These are phyloP conservation scores for Oreochromis mossambicus DNA, from an alignment of 2,797 vertebrate species.

Conservation along the genomic window DNA sequence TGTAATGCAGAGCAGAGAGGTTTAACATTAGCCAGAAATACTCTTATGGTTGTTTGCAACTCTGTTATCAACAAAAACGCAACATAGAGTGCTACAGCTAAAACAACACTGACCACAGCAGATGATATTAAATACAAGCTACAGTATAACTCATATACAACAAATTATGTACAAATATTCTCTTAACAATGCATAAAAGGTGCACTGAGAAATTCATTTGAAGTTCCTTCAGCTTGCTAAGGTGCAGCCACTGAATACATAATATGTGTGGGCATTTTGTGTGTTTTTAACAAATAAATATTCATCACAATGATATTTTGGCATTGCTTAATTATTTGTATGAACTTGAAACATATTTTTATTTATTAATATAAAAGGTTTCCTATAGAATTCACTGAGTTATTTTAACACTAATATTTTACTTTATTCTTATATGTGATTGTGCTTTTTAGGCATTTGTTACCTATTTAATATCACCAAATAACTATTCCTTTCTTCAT, in stretches of 20 bases:
- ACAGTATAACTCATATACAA: not conserved
- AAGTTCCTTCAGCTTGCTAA: not conserved
- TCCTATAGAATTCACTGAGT: not conserved
- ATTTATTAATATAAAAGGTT: not conserved
- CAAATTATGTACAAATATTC: not conserved
- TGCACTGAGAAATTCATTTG: not conserved
- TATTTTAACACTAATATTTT: not conserved
- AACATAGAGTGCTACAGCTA: not conserved
- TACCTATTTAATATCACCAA: not conserved
- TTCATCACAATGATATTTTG: not conserved
- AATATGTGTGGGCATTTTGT: not conserved
- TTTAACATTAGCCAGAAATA: constrained; percentile 32
- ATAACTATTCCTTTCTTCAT: not conserved
- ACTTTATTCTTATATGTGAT: not conserved
- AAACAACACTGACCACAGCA: not conserved
- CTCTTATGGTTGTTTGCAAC: constrained; percentile 12
- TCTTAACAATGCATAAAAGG: not conserved
- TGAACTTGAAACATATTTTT: not conserved
- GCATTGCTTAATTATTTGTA: not conserved
- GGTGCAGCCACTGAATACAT: not conserved
- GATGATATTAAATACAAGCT: not conserved
- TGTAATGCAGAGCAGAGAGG: constrained; percentile 46
- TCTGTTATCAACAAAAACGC: constrained; percentile 18
- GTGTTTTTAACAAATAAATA: not conserved
- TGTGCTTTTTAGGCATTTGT: not conserved